Evolutionary conservation across 2,888 invertebrate genomes (phyloP), one percentile per base, ranked within the genome.

Genomic region (Nemurella pictetii): DNA sequence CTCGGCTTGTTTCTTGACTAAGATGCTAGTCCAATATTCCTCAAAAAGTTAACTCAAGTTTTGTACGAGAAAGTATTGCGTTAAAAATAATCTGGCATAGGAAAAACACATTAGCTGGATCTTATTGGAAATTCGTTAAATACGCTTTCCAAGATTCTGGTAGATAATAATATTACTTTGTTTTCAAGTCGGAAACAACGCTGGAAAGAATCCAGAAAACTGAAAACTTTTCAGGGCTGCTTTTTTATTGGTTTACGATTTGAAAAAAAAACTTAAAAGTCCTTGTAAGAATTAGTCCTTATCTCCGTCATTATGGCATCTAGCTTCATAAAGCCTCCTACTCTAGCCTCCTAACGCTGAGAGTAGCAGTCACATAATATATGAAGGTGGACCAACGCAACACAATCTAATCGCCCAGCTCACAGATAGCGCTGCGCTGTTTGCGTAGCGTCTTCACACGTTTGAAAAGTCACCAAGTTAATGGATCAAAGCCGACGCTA

Each of bases 121-220:
- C 75, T 78, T 82, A 82, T 72, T 82, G 82, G 82, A 82, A 82
- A 82, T 72, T 82, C 82, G 28, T 55, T 72, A 55, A 82, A 82
- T 82, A 36, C 73, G 73, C 82, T 82, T 28, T 29, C 36, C 28
- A 32, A 82, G 28, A 29, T 82, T 82, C 29, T 36, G 28, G 32
- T 20, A 82, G 26, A 35, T 80, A 26, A 80, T 27, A 80, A 35
- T n/a, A 29, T 30, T 78, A 78, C 30, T 29, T 29, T 55, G 55
- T 55, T 55, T 55, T 55, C 55, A 55, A 55, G 55, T 55, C 55
- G 55, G 2, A 55, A 55, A 2, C 55, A 55, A 55, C 9, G 9
- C 55, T 55, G 55, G 55, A 55, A 55, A 55, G 55, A 7, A 55
- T 55, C 55, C 55, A 55, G 55, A 55, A 55, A 20, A 7, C 55